Percentiles rank a stretch among this genome's conserved stretches.
phyloP scores from a whole-genome alignment of 2,888 invertebrate species.

The Tachina lurida region DNA sequence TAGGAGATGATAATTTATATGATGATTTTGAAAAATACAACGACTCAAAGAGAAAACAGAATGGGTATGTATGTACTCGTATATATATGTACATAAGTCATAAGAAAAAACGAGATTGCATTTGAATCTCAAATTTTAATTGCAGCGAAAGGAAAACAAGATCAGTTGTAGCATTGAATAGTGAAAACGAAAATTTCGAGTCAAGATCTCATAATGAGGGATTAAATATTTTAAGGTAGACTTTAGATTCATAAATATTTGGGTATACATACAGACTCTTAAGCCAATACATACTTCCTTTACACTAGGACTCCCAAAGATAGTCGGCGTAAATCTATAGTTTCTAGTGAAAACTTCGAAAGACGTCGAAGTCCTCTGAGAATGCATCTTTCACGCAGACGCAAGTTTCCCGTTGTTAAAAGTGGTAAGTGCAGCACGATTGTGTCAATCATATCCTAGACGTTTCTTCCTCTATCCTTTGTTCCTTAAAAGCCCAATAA shows the following conservation, averaged over 20 bases:
- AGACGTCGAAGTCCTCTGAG: constrained; percentile 61
- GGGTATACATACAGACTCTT: neutral
- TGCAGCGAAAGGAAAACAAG: constrained; percentile 79
- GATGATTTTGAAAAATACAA: constrained; percentile 78
- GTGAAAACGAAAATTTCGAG: constrained; percentile 78
- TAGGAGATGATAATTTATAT: constrained; percentile 77
- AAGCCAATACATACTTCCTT: neutral
- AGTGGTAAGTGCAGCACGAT: constrained; percentile 70
- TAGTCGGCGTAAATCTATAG: constrained; percentile 24
- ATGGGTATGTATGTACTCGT: constrained; percentile 33
- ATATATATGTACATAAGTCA: neutral
- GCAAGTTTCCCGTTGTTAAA: constrained; percentile 71
- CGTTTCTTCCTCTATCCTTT: neutral
- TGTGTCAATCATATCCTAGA: neutral
- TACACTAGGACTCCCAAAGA: constrained; percentile 32
- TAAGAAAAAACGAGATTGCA: neutral
- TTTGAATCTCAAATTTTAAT: neutral
- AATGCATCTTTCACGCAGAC: constrained; percentile 63
- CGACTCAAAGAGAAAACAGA: constrained; percentile 75
- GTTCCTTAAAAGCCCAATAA: constrained; percentile 39
- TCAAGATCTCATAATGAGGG: constrained; percentile 44
- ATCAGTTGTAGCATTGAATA: constrained; percentile 79
- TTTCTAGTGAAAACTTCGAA: constrained; percentile 54
- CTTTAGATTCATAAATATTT: neutral
- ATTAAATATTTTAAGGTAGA: constrained; percentile 41